phyloP scores from a whole-genome alignment of 1,140 invertebrate species.

The Eubasilissa regina region DNA sequence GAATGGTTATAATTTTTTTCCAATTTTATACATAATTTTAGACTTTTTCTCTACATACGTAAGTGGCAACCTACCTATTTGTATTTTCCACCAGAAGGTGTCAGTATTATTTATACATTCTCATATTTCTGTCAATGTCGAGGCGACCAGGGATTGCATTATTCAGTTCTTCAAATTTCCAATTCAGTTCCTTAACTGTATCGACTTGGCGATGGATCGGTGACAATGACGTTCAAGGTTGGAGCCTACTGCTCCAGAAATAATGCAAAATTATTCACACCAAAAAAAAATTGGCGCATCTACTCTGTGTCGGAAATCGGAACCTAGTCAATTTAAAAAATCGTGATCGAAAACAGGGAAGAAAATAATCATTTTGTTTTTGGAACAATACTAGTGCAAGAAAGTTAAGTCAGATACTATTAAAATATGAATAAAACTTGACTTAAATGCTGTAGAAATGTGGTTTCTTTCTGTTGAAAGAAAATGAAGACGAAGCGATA shows the following conservation, averaged over 20 bases:
- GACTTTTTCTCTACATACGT: too few relatives aligned
- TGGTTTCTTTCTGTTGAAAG: too few relatives aligned
- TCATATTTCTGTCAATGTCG: not conserved
- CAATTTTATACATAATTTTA: conserved; percentile 2
- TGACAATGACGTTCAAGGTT: conserved; percentile 34
- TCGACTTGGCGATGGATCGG: conserved; percentile 7
- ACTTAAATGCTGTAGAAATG: not conserved
- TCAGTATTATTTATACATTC: too few relatives aligned
- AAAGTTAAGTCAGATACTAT: not conserved
- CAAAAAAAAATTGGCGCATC: not conserved
- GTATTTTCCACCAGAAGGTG: too few relatives aligned
- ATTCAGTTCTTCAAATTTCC: conserved; percentile 16
- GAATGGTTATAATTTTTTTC: too few relatives aligned
- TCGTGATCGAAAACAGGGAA: too few relatives aligned
- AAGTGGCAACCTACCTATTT: too few relatives aligned
- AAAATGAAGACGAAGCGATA: too few relatives aligned
- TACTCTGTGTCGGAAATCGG: not conserved
- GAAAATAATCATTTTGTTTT: too few relatives aligned
- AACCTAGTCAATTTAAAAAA: not conserved
- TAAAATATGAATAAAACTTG: not conserved
- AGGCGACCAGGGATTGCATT: not conserved
- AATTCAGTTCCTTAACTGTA: conserved; percentile 33
- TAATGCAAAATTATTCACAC: conserved; percentile 33
- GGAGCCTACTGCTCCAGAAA: conserved; percentile 29
- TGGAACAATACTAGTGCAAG: too few relatives aligned